Percentiles rank a stretch among this genome's conserved stretches.
Evolutionary conservation across 2,797 vertebrate genomes (phyloP).

Genomic region (Semaprochilodus insignis): DNA sequence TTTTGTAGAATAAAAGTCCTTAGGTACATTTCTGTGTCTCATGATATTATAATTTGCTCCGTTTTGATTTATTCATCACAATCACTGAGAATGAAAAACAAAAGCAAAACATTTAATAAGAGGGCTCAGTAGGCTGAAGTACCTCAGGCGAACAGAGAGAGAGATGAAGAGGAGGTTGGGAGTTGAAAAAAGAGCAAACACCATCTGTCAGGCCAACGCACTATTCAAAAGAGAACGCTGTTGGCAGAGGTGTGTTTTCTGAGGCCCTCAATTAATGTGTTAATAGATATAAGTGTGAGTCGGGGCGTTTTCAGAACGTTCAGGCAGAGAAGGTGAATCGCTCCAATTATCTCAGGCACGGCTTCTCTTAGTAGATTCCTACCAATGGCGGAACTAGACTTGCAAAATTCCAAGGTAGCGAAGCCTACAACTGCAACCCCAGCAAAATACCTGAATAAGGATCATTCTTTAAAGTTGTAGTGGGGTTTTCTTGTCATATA

Average conservation of each 20-base stretch:
- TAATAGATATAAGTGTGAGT: constrained; percentile 37
- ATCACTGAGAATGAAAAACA: constrained; percentile 15
- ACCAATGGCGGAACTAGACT: neutral
- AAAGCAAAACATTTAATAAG: constrained; percentile 19
- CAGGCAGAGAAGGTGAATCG: constrained; percentile 18
- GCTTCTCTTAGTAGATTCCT: constrained; percentile 10
- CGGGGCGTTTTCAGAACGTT: constrained; percentile 19
- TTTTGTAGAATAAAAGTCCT: neutral
- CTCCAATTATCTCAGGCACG: constrained; percentile 32
- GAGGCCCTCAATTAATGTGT: constrained; percentile 35
- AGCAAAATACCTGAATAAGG: neutral
- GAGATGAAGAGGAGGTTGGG: constrained; percentile 13
- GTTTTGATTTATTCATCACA: constrained; percentile 6
- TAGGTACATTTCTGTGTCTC: neutral
- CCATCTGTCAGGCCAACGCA: constrained; percentile 9
- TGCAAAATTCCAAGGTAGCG: neutral
- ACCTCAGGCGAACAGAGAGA: constrained; percentile 10
- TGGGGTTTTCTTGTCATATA: neutral
- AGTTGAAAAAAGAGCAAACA: constrained; percentile 12
- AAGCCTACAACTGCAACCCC: neutral
- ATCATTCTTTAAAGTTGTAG: neutral
- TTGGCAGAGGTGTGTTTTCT: constrained; percentile 5
- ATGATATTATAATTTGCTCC: constrained; percentile 3
- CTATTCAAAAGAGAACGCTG: constrained; percentile 7
- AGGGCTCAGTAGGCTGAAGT: constrained; percentile 5